Evolutionary conservation across 1,140 invertebrate species (phyloP).

Genomic region (Drosophila busckii): DNA sequence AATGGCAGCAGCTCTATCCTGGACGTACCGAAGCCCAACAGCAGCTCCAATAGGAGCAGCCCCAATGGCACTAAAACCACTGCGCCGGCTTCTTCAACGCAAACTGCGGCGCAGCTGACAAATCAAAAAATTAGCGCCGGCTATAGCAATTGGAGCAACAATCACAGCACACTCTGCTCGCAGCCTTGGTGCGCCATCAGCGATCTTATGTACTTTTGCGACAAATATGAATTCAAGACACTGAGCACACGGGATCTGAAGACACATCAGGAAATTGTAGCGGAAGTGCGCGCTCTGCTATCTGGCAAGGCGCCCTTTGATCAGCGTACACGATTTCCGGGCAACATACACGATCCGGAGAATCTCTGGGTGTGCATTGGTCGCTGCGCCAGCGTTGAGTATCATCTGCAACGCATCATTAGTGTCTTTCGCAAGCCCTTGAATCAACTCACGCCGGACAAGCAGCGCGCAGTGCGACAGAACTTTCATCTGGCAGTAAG

Average conservation of each 20-base stretch:
- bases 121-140: constrained; percentile 39
- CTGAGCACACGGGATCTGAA: constrained; percentile 50
- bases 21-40: constrained; percentile 11
- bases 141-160: constrained; percentile 62
- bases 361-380: constrained; percentile 74
- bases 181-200: constrained; percentile 69
- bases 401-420: constrained; percentile 67
- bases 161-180: constrained; percentile 50
- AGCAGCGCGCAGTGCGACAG: constrained; percentile 63
- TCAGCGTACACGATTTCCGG: constrained; percentile 63
- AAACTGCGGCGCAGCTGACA: neutral
- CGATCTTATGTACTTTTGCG: constrained; percentile 72
- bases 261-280: constrained; percentile 63
- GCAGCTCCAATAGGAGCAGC: neutral
- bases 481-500: constrained; percentile 71
- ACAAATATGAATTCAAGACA: constrained; percentile 72
- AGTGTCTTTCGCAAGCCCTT: constrained; percentile 65
- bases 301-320: constrained; percentile 59
- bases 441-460: constrained; percentile 61
- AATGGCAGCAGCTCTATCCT: constrained; percentile 8
- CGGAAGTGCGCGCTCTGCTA: constrained; percentile 53
- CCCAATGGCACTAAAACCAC: neutral
- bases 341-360: constrained; percentile 70
- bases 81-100: neutral
- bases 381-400: constrained; percentile 68